These are phyloP conservation scores for Girardinichthys multiradiatus DNA, from an alignment of 2,113 vertebrate species.

Conservation along the genomic window DNA sequence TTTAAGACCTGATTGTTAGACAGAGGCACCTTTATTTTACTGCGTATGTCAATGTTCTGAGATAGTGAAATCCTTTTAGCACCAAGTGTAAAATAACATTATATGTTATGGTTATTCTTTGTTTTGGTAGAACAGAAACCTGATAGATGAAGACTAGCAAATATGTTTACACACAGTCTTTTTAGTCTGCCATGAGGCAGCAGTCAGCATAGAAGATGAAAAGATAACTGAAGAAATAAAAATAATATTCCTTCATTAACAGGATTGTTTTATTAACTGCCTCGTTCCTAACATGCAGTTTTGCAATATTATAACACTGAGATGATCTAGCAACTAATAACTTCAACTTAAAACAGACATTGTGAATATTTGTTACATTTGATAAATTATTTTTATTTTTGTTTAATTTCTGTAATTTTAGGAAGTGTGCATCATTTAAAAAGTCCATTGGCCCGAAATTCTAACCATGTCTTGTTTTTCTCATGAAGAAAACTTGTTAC, in stretches of 20 bases:
- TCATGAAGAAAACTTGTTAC: neutral
- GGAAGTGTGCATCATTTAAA: constrained; percentile 23
- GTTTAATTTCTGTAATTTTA: constrained; percentile 23
- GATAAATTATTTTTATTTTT: constrained; percentile 5
- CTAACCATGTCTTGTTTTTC: constrained; percentile 31
- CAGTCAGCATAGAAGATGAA: constrained; percentile 45
- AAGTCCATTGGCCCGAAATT: constrained; percentile 8
- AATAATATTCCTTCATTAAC: neutral
- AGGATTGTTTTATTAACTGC: neutral
- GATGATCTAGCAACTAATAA: neutral
- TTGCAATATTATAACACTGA: neutral
- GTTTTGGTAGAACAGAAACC: neutral
- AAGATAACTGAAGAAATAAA: constrained; percentile 50
- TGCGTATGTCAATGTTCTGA: constrained; percentile 11
- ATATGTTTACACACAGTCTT: neutral
- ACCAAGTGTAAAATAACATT: neutral
- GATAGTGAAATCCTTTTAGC: too few relatives aligned
- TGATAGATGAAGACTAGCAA: neutral
- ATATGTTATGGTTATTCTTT: neutral
- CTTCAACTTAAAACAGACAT: constrained; percentile 13
- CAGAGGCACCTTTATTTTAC: constrained; percentile 24
- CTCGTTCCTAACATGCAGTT: neutral
- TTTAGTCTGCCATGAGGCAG: constrained; percentile 7
- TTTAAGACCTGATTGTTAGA: constrained; percentile 26
- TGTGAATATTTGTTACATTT: constrained; percentile 24